A percentile compares a stretch with the other conserved stretches of the same genome.
phyloP scores from a whole-genome alignment of 2,888 invertebrate species.

The Coelinius sp. region DNA sequence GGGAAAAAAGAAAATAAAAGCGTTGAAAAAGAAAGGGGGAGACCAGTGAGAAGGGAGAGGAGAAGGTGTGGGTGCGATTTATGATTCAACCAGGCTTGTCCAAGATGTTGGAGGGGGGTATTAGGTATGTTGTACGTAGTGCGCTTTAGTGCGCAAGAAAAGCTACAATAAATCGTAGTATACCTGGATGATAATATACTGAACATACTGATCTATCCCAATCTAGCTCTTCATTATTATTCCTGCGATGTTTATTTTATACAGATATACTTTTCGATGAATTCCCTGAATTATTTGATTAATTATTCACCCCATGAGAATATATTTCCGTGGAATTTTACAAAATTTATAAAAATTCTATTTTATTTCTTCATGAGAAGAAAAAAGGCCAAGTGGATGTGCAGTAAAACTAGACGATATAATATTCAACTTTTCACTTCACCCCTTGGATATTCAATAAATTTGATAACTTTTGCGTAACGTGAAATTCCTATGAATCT shows the following conservation, averaged over 20 bases:
- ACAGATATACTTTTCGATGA: too few species aligned
- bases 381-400: background rate
- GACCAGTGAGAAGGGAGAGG: slow-evolving; percentile 38
- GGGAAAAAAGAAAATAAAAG: slow-evolving; percentile 36
- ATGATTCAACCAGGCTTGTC: slow-evolving; percentile 58
- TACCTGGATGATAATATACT: slow-evolving; percentile 40
- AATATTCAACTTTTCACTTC: background rate
- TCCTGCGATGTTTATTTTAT: background rate
- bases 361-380: background rate
- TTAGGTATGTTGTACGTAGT: slow-evolving; percentile 62
- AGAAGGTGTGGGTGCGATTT: slow-evolving; percentile 51
- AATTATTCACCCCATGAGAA: background rate
- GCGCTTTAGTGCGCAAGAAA: slow-evolving; percentile 62
- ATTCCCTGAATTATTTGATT: background rate
- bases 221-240: background rate
- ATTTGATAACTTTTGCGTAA: background rate
- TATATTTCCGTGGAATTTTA: background rate
- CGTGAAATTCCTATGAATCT: background rate
- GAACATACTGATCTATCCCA: slow-evolving; percentile 13
- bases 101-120: slow-evolving; percentile 48
- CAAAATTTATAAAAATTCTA: background rate
- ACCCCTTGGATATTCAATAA: background rate
- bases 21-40: slow-evolving; percentile 23
- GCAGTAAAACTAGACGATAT: background rate
- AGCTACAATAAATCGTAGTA: slow-evolving; percentile 63